Percentiles rank a stretch among this genome's conserved stretches.
Evolutionary conservation across 2,888 invertebrate species (phyloP).

Genomic region (Drosophila cracens): DNA sequence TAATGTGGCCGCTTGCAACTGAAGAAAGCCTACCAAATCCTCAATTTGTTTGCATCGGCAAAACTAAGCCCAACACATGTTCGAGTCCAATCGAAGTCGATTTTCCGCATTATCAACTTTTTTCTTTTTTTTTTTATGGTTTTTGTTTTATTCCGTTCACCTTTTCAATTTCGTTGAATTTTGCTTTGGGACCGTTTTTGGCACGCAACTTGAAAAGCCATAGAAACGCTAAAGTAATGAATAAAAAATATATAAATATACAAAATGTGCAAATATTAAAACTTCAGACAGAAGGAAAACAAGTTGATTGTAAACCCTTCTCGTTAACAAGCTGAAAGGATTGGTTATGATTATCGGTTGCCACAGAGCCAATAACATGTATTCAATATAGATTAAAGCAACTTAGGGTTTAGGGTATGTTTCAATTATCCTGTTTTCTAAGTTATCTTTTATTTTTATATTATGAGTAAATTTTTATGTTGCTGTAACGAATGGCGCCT

Average conservation of each 20-base stretch:
- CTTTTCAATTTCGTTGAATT: conserved; percentile 30
- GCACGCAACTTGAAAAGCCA: conserved; percentile 19
- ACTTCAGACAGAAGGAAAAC: background rate
- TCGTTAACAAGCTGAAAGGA: background rate
- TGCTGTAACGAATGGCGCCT: conserved; percentile 38
- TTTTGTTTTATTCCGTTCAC: conserved; percentile 4
- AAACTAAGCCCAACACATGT: conserved; percentile 32
- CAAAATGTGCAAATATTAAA: conserved; percentile 11
- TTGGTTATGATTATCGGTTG: background rate
- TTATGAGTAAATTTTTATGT: conserved; percentile 23
- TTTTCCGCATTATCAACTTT: conserved; percentile 51
- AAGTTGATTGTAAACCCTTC: background rate
- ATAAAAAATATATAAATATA: background rate
- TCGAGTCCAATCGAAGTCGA: conserved; percentile 36
- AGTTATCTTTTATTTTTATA: background rate
- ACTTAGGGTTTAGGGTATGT: background rate
- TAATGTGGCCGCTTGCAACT: conserved; percentile 13
- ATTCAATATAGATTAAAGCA: background rate
- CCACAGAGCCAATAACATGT: background rate
- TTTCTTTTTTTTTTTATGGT: background rate
- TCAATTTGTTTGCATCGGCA: conserved; percentile 28
- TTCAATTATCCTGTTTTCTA: background rate
- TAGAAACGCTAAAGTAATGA: conserved; percentile 16
- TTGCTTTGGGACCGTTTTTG: background rate
- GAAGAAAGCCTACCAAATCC: conserved; percentile 22